Conservation (phyloP, 2,888 invertebrate species). For the Heliconius aoede region DNA sequence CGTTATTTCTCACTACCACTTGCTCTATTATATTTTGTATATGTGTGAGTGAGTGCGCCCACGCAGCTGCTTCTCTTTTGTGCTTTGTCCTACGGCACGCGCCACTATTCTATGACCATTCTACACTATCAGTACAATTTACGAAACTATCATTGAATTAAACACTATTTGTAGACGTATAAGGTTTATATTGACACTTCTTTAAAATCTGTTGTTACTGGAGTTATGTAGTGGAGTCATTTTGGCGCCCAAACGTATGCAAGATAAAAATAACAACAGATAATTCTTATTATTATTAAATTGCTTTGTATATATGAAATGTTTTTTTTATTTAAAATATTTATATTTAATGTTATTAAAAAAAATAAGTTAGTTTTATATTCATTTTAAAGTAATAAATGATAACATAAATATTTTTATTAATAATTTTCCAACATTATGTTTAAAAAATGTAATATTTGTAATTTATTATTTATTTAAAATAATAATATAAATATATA, state of each 20-base stretch:
- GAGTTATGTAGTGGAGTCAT: not conserved
- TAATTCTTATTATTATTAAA: not conserved
- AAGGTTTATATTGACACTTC: constrained; percentile 1
- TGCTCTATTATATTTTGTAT: constrained; percentile 45
- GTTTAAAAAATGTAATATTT: no score
- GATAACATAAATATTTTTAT: not conserved
- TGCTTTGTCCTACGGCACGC: constrained; percentile 75
- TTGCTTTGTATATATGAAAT: no score
- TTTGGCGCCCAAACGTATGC: constrained; percentile 1
- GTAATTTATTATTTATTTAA: no score
- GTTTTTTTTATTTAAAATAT: no score
- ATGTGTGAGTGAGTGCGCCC: constrained; percentile 61
- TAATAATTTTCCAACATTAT: not conserved
- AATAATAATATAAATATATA: no score
- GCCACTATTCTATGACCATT: constrained; percentile 65
- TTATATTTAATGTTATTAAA: no score
- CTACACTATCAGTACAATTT: constrained; percentile 48
- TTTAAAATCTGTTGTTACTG: not conserved
- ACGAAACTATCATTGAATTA: constrained; percentile 30
- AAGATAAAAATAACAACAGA: not conserved
- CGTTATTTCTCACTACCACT: constrained; percentile 34
- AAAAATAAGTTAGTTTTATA: no score
- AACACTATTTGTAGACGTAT: not conserved
- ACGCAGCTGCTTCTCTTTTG: constrained; percentile 72
- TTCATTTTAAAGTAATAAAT: no score